A percentile compares a stretch with the other conserved stretches of the same genome.
Evolutionary conservation across 2,797 vertebrate species (phyloP).

Genomic region (Tenualosa ilisha): DNA sequence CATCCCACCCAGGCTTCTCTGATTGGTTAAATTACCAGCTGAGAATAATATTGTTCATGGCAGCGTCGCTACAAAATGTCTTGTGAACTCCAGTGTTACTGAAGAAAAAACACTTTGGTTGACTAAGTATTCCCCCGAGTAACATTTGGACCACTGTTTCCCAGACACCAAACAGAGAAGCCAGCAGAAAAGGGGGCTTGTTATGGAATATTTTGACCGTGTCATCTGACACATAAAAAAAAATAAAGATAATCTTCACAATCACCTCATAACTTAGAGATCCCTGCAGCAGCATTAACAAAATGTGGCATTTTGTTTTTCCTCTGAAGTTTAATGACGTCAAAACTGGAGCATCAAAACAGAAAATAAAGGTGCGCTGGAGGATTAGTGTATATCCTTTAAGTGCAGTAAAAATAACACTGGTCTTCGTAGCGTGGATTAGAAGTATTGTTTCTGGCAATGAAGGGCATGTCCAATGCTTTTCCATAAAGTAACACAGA

Average conservation of each 20-base stretch:
- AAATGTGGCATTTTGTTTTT: slow-evolving; percentile 36
- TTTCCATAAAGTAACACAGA: slow-evolving; percentile 36
- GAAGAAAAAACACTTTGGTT: slow-evolving; percentile 39
- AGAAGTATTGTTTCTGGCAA: slow-evolving; percentile 37
- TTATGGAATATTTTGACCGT: slow-evolving; percentile 34
- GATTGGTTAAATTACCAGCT: slow-evolving; percentile 25
- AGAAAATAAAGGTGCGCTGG: slow-evolving; percentile 34
- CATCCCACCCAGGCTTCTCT: slow-evolving; percentile 45
- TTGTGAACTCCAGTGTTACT: slow-evolving; percentile 22
- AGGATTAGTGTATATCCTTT: slow-evolving; percentile 44
- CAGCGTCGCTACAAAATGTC: slow-evolving; percentile 11
- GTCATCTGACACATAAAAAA: slow-evolving; percentile 31
- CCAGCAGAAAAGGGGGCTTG: slow-evolving; percentile 34
- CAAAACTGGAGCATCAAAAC: slow-evolving; percentile 31
- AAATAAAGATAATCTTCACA: slow-evolving; percentile 42
- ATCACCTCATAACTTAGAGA: slow-evolving; percentile 34
- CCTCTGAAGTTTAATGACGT: slow-evolving; percentile 24
- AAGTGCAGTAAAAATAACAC: slow-evolving; percentile 41
- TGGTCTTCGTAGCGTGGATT: slow-evolving; percentile 25
- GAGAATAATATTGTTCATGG: slow-evolving; percentile 22
- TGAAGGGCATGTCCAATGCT: slow-evolving; percentile 15
- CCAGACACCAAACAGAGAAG: slow-evolving; percentile 30
- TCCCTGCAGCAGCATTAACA: slow-evolving; percentile 28
- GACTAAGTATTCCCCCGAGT: slow-evolving; percentile 30
- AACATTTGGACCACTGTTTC: slow-evolving; percentile 15